Conservation (phyloP, 2,888 invertebrate species). For the Lochmaea capreae region DNA sequence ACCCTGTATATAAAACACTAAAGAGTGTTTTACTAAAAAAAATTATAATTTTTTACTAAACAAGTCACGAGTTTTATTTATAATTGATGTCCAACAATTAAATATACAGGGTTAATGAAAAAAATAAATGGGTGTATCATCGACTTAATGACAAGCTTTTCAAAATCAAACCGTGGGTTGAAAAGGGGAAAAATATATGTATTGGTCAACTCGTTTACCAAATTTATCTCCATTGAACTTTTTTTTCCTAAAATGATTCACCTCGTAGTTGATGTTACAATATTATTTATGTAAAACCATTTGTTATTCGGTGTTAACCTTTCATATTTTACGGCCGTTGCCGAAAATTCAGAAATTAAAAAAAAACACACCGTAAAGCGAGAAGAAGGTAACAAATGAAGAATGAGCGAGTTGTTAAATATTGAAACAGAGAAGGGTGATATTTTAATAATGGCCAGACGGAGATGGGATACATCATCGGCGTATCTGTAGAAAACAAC, state of each 20-base stretch:
- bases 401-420: slow-evolving; percentile 47
- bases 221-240: too few relatives aligned
- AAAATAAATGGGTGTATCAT: too few relatives aligned
- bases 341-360: slow-evolving; percentile 50
- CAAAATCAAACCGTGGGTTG: too few relatives aligned
- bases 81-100: too few relatives aligned
- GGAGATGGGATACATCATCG: slow-evolving; percentile 45
- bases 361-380: slow-evolving; percentile 37
- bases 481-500: slow-evolving; percentile 19
- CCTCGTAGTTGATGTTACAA: background rate
- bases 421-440: slow-evolving; percentile 45
- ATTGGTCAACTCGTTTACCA: too few relatives aligned
- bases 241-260: background rate
- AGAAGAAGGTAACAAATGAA: slow-evolving; percentile 49
- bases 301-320: slow-evolving; percentile 22
- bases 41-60: too few relatives aligned
- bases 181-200: too few relatives aligned
- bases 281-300: slow-evolving; percentile 24
- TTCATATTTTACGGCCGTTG: slow-evolving; percentile 35
- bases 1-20: too few relatives aligned
- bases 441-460: slow-evolving; percentile 51
- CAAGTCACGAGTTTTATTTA: too few relatives aligned
- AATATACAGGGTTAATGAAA: too few relatives aligned
- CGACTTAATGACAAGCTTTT: too few relatives aligned
- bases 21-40: too few relatives aligned